Base-by-base conservation (phyloP, 2,888 invertebrate genomes). In the Ptycholaimellus sp. region DNA sequence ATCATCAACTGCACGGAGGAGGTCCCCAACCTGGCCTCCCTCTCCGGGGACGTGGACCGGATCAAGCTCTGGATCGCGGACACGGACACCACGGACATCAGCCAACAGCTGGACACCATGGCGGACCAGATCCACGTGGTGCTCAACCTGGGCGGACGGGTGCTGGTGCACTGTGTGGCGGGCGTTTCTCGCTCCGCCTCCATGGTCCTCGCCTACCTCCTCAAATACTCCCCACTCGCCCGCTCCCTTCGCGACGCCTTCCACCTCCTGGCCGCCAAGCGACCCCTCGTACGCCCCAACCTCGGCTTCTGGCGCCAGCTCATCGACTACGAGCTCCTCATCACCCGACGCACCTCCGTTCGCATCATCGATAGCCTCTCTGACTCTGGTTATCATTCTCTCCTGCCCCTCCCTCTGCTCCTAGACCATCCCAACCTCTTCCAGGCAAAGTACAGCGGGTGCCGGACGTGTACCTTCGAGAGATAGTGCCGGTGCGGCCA, bases 251-350 rank as follows among this genome's bases (percentile, higher is more conserved):
- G 72, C 4, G 72, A 76, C 44, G 78, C 83, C 3, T 82, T 76
- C 60, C 67, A 70, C 36, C 71, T 75, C 53, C 70, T 81, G 41
- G 74, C 76, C 56, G 49, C 68, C 33, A 65, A 70, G 51, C 68
- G 77, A 58, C 72, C 76, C 7, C 73, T 78, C 60, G 74, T 83
- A 42, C 72, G 77, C 47, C 85, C 83, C 7, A 85, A 85, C 61
- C 72, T 74, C 29, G 80, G 81, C 2, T 85, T 85, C 64, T 82
- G 82, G 68, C 70, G 72, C 40, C 83, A 85, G 58, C 66, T 85
- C 35, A 76, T 83, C 32, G 72, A 75, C 43, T 85, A 71, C 52
- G 85, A 85, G 40, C 52, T 53, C 46, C 46, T 51, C 30, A 13
- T 7, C 1, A n/a, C n/a, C n/a, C n/a, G n/a, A n/a, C n/a, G n/a